phyloP scores from a whole-genome alignment of 2,113 vertebrate genomes.

The Chascanopsetta lugubris region DNA sequence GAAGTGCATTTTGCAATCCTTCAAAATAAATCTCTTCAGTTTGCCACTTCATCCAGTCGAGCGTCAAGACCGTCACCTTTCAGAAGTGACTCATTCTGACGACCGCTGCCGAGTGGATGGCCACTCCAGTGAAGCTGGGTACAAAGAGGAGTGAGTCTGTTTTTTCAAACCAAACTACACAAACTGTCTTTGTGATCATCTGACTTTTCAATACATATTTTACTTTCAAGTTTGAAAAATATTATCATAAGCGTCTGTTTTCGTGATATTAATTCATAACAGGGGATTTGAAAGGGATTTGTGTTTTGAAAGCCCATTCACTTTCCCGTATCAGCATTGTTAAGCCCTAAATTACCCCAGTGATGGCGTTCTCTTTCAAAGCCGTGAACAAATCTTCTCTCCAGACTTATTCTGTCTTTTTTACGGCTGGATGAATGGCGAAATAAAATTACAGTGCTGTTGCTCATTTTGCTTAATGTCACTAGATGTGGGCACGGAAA shows the following conservation, averaged over 20 bases:
- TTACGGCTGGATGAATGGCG: neutral
- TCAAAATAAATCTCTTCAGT: conserved; percentile 57
- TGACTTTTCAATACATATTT: conserved; percentile 8
- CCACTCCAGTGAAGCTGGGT: conserved; percentile 47
- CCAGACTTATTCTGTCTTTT: too few relatives aligned
- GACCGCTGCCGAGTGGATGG: conserved; percentile 61
- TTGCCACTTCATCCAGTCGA: conserved; percentile 28
- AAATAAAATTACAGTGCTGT: conserved; percentile 33
- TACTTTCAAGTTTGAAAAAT: conserved; percentile 14
- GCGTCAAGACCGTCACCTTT: conserved; percentile 45
- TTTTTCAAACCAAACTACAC: conserved; percentile 13
- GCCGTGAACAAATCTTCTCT: neutral
- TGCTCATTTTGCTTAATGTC: conserved; percentile 41
- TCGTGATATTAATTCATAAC: neutral
- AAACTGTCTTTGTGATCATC: neutral
- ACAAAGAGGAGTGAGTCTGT: conserved; percentile 33
- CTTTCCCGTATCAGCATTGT: conserved; percentile 7
- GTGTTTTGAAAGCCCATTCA: conserved; percentile 7
- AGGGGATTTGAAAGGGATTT: conserved; percentile 16
- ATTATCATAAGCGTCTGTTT: neutral
- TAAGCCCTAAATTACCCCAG: conserved; percentile 5
- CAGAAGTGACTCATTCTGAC: conserved; percentile 53
- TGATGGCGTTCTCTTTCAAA: neutral
- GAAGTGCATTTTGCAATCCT: too few relatives aligned
- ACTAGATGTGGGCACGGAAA: conserved; percentile 24